phyloP scores from a whole-genome alignment of 37 sponge, comb jelly and placozoan species.

The Theonella swinhoei region DNA sequence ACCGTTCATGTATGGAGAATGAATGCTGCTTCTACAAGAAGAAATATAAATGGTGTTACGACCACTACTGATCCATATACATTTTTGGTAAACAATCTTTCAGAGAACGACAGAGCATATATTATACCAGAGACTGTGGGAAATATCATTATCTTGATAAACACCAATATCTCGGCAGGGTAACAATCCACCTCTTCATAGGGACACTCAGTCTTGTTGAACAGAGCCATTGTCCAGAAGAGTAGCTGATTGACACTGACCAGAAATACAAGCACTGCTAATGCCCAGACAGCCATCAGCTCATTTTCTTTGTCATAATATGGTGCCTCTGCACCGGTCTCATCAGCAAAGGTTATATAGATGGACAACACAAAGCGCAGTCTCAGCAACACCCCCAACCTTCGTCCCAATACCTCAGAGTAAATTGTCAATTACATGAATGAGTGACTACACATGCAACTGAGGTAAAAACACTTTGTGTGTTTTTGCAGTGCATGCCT shows the following conservation, averaged over 20 bases:
- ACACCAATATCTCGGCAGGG: conserved; percentile 12
- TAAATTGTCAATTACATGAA: no score
- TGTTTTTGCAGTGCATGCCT: no score
- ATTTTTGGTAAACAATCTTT: neutral
- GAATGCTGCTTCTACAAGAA: neutral
- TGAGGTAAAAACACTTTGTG: no score
- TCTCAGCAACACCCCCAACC: no score
- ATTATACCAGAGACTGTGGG: conserved; percentile 19
- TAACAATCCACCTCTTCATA: neutral
- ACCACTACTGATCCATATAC: neutral
- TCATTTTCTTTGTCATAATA: neutral
- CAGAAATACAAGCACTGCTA: conserved; percentile 13
- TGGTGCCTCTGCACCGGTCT: neutral
- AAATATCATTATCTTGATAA: conserved; percentile 40
- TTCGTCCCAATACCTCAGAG: no score
- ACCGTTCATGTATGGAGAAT: neutral
- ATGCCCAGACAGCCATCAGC: neutral
- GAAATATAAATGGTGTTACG: neutral
- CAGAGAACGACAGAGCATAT: conserved; percentile 7
- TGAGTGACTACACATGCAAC: no score
- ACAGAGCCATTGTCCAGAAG: conserved; percentile 32
- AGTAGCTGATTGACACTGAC: conserved; percentile 25
- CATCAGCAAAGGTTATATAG: conserved; percentile 1
- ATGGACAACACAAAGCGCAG: conserved; percentile 40
- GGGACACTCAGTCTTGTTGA: conserved; percentile 20